These are phyloP conservation scores for Bruchidius siliquastri DNA, from an alignment of 2,888 invertebrate genomes.

Conservation along the genomic window DNA sequence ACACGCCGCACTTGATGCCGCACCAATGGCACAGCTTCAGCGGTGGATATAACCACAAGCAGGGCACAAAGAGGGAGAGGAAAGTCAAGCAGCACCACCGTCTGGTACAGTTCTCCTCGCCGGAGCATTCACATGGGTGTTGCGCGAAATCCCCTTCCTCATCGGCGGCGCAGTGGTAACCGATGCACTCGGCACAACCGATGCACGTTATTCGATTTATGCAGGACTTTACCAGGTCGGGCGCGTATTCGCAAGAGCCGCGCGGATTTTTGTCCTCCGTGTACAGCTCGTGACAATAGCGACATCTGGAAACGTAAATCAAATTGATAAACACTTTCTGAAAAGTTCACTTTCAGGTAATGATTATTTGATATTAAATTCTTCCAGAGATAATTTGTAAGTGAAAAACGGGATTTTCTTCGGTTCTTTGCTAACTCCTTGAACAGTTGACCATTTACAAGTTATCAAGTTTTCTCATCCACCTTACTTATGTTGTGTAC, in stretches of 20 bases:
- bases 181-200: constrained; percentile 78
- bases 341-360: too few relatives aligned
- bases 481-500: too few relatives aligned
- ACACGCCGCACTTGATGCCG: constrained; percentile 73
- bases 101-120: constrained; percentile 68
- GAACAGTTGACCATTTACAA: too few relatives aligned
- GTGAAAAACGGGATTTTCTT: too few relatives aligned
- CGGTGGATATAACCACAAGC: constrained; percentile 91
- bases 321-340: too few relatives aligned
- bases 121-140: constrained; percentile 78
- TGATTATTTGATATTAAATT: too few relatives aligned
- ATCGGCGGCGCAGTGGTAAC: constrained; percentile 92
- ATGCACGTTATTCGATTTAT: constrained; percentile 79
- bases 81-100: constrained; percentile 84
- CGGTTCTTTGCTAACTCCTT: too few relatives aligned
- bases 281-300: constrained; percentile 79
- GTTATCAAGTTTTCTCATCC: too few relatives aligned
- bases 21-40: constrained; percentile 79
- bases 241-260: constrained; percentile 82
- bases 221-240: constrained; percentile 74
- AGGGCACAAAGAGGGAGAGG: constrained; percentile 83
- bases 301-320: constrained; percentile 39
- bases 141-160: constrained; percentile 82
- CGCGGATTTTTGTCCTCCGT: constrained; percentile 78
- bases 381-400: too few relatives aligned